Conservation (phyloP, 2,888 invertebrate genomes). For the Leistus spinibarbis region DNA sequence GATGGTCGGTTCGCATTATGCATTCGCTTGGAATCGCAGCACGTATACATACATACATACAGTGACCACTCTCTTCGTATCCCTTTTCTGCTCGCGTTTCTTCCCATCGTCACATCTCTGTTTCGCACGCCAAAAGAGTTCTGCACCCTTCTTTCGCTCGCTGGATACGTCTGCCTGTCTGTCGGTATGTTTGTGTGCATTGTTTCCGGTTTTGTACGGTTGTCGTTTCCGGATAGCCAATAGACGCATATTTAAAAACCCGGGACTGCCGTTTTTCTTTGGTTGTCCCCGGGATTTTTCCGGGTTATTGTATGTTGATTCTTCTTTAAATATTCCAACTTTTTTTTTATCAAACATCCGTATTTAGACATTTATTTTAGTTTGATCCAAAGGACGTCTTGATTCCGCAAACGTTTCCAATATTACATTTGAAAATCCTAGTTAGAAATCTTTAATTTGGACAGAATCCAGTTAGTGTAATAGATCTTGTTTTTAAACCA, state of each 20-base stretch:
- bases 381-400: too few relatives aligned
- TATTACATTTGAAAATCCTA: too few relatives aligned
- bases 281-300: not conserved
- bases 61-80: not conserved
- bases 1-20: slow-evolving; percentile 23
- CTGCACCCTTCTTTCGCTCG: not conserved
- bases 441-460: too few relatives aligned
- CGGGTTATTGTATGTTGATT: not conserved
- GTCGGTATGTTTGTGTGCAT: not conserved
- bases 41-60: not conserved
- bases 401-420: too few relatives aligned
- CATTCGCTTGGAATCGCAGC: slow-evolving; percentile 35
- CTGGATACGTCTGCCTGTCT: not conserved
- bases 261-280: not conserved
- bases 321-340: not conserved
- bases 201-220: slow-evolving; percentile 5
- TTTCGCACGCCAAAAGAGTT: not conserved
- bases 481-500: too few relatives aligned
- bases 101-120: not conserved
- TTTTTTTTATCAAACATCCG: too few relatives aligned
- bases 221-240: slow-evolving; percentile 3
- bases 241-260: not conserved
- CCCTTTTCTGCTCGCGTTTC: not conserved
- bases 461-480: too few relatives aligned
- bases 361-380: too few relatives aligned